Evolutionary conservation across 1,140 invertebrate genomes (phyloP), one percentile per base, ranked within the genome.

Genomic region (Drosophila rhopaloa): DNA sequence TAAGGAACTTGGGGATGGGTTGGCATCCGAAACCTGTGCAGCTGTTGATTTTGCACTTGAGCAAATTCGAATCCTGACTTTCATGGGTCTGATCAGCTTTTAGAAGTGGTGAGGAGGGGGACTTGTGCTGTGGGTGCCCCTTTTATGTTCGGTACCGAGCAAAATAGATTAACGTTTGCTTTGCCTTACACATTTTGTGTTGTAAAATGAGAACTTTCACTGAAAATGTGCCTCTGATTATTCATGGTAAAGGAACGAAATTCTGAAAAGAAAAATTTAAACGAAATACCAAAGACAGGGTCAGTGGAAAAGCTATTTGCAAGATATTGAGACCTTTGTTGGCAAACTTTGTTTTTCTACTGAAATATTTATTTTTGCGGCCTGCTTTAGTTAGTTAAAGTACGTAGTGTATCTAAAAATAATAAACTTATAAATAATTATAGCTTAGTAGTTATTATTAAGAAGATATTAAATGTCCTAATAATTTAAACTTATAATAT

Each of bases 11-110:
- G 6, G n/a, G 63, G 35, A 13, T 29, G 16, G 47, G 40, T 16
- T 37, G 61, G 44, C 62, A 61, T 55, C 53, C 47, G 35, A 65
- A 66, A 56, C 58, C 65, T 82, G 50, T 44, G 48, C 62, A 66
- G 48, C 53, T 78, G 62, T 86, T 86, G 72, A 76, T 76, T 86
- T 86, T 78, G 82, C 79, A 65, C 71, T 70, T 62, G 56, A 63
- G 38, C 56, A 66, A 79, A 81, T 79, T 77, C 61, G 27, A 68
- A 19, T 44, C 60, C 65, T 86, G 71, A 81, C 79, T 70, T 86
- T 62, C 63, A 61, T 77, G 61, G 14, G 38, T 41, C 29, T 43
- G 43, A 38, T 32, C 37, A 10, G 47, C 29, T 50, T 60, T 37
- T 46, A 24, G 14, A 41, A 41, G 16, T 35, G 37, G 5, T 32